Evolutionary conservation across 2,797 vertebrate species (phyloP), one percentile per base, ranked within the genome.

Genomic region (Potorous gilbertii): DNA sequence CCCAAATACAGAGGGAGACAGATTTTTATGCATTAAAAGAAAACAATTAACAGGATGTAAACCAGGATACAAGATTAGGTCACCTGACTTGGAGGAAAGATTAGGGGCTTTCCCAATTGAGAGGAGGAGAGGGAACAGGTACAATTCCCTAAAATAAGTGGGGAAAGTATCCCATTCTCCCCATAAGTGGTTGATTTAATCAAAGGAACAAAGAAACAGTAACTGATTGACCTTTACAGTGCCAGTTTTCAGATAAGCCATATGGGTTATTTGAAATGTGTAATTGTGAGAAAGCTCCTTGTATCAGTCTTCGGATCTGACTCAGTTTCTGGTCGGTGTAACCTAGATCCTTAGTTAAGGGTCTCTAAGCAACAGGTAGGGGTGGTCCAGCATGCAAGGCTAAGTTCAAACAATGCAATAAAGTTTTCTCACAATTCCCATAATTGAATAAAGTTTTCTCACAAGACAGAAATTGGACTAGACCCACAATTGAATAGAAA

Each of bases 41-140:
- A 87, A 87, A 87, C 74, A 87, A 87, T 87, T 46, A 87, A 87
- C 74, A 87, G 40, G 74, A 87, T 87, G 46, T 87, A 87, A 87
- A 87, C 74, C 74, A 46, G 40, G 74, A 87, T 87, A 87, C 74
- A 87, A 46, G 74, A 50, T 87, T 87, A 87, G 74, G 40, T 46
- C 40, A 87, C 21, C 40, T 50, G 40, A 87, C 11, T 87, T 50
- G 21, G 74, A 87, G 40, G 40, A 87, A 87, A 87, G 9, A 46
- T 87, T 50, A 87, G 40, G 40, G 74, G 40, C 40, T 87, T 87
- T 87, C 74, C 24, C 0, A 87, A 1, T 87, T 4, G 21, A 9
- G 2, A 46, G 40, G 24, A 21, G 9, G 6, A 81, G 18, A 46
- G 40, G 2, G 6, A 50, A 87, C 74, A 87, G 74, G 74, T 87